These are phyloP conservation scores for Hephaestus fuliginosus DNA, from an alignment of 2,797 vertebrate species.

Conservation along the genomic window DNA sequence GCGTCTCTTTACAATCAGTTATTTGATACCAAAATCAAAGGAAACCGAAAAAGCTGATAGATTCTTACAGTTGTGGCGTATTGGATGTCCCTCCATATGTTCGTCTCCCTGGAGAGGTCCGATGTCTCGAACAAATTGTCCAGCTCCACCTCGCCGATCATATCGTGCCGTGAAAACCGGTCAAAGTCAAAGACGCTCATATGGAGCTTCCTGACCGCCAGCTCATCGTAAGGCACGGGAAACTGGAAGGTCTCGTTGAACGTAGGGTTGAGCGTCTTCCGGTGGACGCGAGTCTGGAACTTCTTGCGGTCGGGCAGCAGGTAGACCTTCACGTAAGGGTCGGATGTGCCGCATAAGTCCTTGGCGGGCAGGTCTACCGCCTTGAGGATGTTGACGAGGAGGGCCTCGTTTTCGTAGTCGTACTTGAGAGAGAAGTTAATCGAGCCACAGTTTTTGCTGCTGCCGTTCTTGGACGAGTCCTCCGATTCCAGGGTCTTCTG, in stretches of 20 bases:
- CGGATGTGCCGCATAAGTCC: slow-evolving; percentile 97
- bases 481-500: slow-evolving; percentile 92
- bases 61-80: slow-evolving; percentile 95
- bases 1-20: slow-evolving; percentile 3
- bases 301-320: slow-evolving; percentile 98
- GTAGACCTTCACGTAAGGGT: slow-evolving; percentile 99
- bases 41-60: neutral
- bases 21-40: slow-evolving; percentile 6
- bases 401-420: slow-evolving; percentile 94
- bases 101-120: slow-evolving; percentile 94
- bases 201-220: slow-evolving; percentile 93
- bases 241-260: slow-evolving; percentile 97
- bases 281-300: slow-evolving; percentile 97
- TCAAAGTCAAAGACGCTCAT: slow-evolving; percentile 99
- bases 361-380: slow-evolving; percentile 97
- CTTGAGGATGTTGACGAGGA: slow-evolving; percentile 93
- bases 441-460: slow-evolving; percentile 93
- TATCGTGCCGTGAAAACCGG: slow-evolving; percentile 96
- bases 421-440: slow-evolving; percentile 98
- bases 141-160: slow-evolving; percentile 98
- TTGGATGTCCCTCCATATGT: slow-evolving; percentile 97
- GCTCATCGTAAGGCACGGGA: slow-evolving; percentile 94
- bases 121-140: slow-evolving; percentile 96
- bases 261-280: slow-evolving; percentile 97
- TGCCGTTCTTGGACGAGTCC: slow-evolving; percentile 89